A percentile compares a stretch with the other conserved stretches of the same genome.
phyloP scores from a whole-genome alignment of 2,113 vertebrate species.

The Anseranas semipalmata region DNA sequence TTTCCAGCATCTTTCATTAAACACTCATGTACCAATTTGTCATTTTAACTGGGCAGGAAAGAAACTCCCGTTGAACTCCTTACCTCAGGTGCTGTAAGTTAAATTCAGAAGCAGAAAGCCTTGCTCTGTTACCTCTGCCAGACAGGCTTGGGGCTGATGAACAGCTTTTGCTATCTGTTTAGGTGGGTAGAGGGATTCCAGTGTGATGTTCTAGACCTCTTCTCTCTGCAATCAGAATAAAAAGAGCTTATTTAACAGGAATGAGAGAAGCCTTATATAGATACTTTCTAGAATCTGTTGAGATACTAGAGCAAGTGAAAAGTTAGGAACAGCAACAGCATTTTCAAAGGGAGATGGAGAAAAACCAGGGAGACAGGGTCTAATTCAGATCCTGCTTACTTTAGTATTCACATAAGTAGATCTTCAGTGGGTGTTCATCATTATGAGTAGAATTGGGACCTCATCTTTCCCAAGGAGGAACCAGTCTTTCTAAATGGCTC shows the following conservation, averaged over 20 bases:
- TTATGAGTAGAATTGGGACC: background rate
- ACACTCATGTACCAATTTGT: conserved; percentile 84
- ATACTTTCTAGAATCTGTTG: background rate
- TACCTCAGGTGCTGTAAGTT: conserved; percentile 68
- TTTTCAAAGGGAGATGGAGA: background rate
- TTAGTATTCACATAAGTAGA: background rate
- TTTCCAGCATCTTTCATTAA: conserved; percentile 84
- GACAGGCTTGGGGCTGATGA: background rate
- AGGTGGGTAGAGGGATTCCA: background rate
- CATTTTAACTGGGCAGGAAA: conserved; percentile 80
- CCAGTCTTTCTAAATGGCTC: background rate
- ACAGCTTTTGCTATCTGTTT: background rate
- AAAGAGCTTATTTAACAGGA: background rate
- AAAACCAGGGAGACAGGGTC: background rate
- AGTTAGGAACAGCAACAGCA: background rate
- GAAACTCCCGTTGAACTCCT: conserved; percentile 74
- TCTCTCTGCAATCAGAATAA: background rate
- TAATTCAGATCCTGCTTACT: background rate
- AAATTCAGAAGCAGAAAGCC: conserved; percentile 29
- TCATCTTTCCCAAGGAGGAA: background rate
- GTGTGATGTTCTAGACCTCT: background rate
- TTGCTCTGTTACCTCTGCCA: conserved; percentile 13
- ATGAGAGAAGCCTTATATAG: background rate
- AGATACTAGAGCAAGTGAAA: background rate
- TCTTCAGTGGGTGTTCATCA: background rate